Evolutionary conservation across 2,797 vertebrate genomes (phyloP).

Genomic region (Paramormyrops hopkinsi): DNA sequence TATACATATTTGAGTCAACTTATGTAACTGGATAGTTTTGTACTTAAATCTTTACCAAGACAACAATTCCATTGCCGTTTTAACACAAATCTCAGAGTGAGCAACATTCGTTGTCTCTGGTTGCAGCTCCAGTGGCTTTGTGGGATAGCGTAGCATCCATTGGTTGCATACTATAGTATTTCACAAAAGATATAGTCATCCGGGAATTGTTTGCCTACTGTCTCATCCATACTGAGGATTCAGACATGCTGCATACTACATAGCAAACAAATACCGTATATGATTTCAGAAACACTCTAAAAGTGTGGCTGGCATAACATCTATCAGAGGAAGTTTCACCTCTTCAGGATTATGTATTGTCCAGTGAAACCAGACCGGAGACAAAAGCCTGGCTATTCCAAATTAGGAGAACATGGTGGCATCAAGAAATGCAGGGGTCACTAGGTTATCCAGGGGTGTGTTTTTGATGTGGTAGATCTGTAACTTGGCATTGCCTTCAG

Average conservation of each 20-base stretch:
- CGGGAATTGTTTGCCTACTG: neutral
- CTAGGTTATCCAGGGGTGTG: neutral
- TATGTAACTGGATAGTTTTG: neutral
- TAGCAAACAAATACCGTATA: neutral
- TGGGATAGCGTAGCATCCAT: neutral
- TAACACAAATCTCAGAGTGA: neutral
- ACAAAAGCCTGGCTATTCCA: neutral
- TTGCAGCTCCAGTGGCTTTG: neutral
- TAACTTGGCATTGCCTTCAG: neutral
- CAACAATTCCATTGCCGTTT: neutral
- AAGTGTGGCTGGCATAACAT: neutral
- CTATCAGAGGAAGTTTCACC: neutral
- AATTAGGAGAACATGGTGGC: neutral
- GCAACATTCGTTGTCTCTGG: neutral
- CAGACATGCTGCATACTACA: neutral
- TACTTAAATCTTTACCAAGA: neutral
- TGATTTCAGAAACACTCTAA: neutral
- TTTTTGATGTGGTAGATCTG: neutral
- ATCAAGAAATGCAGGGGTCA: conserved; percentile 4
- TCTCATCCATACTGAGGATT: neutral
- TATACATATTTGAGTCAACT: neutral
- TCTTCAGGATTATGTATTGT: neutral
- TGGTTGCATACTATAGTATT: neutral
- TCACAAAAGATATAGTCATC: neutral
- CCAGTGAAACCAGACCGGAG: neutral